Evolutionary conservation across 2,113 vertebrate genomes (phyloP).

Genomic region (Merops nubicus): DNA sequence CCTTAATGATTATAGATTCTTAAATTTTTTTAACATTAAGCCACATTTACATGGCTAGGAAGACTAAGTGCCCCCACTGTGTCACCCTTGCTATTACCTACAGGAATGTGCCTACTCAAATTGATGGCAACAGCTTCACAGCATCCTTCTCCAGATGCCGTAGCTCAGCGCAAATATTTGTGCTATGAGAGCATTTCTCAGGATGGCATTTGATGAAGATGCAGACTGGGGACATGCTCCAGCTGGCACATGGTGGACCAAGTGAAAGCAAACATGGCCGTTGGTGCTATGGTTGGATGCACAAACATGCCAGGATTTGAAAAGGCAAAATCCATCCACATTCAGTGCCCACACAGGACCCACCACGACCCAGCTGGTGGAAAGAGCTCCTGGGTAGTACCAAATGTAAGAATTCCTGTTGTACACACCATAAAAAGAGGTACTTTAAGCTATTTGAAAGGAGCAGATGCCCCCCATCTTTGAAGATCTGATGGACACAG

Average conservation of each 20-base stretch:
- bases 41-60: not conserved
- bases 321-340: not conserved
- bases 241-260: fast-evolving
- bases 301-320: fast-evolving
- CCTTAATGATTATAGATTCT: not conserved
- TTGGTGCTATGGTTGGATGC: fast-evolving
- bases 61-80: not conserved
- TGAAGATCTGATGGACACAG: not conserved
- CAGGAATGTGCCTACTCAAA: not conserved
- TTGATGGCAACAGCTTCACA: not conserved
- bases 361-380: not conserved
- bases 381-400: not conserved
- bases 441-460: not conserved
- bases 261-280: not conserved
- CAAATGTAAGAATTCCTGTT: not conserved
- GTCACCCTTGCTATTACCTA: not conserved
- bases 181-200: not conserved
- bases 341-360: not conserved
- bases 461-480: not conserved
- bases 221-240: not conserved
- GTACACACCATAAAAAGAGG: not conserved
- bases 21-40: not conserved
- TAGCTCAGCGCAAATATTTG: not conserved
- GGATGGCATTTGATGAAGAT: not conserved
- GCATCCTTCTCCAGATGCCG: not conserved